phyloP scores from a whole-genome alignment of 2,113 vertebrate species.

The Butastur rufipennis region DNA sequence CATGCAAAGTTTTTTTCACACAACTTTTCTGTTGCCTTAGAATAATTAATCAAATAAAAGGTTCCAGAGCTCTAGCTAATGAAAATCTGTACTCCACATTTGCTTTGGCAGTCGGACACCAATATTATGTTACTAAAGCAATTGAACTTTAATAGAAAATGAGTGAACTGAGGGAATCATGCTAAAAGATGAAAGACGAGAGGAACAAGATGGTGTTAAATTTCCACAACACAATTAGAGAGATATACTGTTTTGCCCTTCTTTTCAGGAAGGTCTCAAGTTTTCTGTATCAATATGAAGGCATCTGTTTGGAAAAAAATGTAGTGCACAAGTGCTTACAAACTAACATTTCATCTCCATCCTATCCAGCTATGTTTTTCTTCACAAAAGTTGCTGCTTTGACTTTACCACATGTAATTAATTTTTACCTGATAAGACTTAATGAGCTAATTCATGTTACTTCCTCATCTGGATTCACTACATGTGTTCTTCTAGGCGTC shows the following conservation, averaged over 20 bases:
- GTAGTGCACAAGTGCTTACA: background rate
- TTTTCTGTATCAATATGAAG: background rate
- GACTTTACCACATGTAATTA: background rate
- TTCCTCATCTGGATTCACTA: background rate
- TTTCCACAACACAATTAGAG: background rate
- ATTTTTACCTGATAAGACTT: background rate
- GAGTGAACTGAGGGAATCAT: background rate
- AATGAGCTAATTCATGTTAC: background rate
- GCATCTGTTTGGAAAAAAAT: background rate
- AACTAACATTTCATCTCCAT: background rate
- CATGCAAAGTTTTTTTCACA: background rate
- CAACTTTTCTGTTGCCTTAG: background rate
- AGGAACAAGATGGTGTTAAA: background rate
- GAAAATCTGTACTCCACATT: background rate
- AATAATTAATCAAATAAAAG: slow-evolving; percentile 22
- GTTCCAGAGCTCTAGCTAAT: background rate
- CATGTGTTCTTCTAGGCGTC: background rate
- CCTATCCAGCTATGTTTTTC: background rate
- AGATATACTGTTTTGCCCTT: background rate
- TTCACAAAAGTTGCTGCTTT: background rate
- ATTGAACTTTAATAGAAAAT: background rate
- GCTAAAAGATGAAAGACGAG: background rate
- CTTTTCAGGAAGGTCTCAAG: background rate
- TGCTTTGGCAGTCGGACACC: slow-evolving; percentile 9
- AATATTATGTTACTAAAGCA: slow-evolving; percentile 16